Conservation (phyloP, 2,113 vertebrate genomes). For the Arizona elegans region DNA sequence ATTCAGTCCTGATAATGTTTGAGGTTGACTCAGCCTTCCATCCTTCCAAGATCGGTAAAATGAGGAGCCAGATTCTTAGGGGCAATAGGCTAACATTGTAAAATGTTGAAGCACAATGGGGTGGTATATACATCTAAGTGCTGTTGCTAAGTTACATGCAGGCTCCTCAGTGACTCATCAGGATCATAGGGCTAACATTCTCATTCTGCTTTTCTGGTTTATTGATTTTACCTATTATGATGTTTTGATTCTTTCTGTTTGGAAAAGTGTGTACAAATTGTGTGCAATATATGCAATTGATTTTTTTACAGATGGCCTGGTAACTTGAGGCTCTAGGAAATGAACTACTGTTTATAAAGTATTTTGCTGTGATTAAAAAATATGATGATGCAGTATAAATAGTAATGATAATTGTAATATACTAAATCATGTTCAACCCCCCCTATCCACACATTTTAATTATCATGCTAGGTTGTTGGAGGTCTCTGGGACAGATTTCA, state of each 20-base stretch:
- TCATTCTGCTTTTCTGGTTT: not conserved
- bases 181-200: not conserved
- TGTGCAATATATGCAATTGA: not conserved
- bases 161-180: not conserved
- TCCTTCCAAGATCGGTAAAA: not conserved
- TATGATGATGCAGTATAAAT: not conserved
- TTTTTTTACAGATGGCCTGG: not conserved
- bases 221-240: not conserved
- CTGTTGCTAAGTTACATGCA: not conserved
- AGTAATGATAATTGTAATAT: not conserved
- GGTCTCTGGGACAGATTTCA: conserved; percentile 75
- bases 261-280: not conserved
- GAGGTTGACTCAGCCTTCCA: not conserved
- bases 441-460: not conserved
- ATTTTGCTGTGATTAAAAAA: not conserved
- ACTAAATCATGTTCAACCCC: not conserved
- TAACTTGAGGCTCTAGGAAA: not conserved
- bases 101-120: not conserved
- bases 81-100: not conserved
- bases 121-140: not conserved
- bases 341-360: not conserved
- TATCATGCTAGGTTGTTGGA: conserved; percentile 63
- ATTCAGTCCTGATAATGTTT: not conserved
- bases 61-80: not conserved
- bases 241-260: not conserved